phyloP scores from a whole-genome alignment of 2,797 vertebrate genomes.

The Brotula barbata region DNA sequence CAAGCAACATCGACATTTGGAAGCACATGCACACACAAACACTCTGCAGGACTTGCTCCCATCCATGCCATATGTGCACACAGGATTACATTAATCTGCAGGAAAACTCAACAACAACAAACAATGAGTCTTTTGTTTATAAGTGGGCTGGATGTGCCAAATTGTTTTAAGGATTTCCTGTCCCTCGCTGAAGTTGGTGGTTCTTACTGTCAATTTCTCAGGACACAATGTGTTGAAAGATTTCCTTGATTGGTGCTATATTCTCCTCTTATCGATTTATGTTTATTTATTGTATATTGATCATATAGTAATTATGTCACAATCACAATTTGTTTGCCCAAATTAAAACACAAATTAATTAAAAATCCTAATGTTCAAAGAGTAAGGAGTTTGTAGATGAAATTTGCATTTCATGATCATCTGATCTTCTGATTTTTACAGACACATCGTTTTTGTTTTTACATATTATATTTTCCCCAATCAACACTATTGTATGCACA shows the following conservation, averaged over 20 bases:
- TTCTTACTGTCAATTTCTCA: conserved; percentile 46
- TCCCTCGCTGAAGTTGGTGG: conserved; percentile 47
- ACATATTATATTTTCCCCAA: conserved; percentile 24
- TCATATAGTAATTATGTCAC: conserved; percentile 27
- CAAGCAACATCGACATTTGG: conserved; percentile 48
- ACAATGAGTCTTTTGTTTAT: conserved; percentile 79
- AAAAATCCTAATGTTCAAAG: conserved; percentile 28
- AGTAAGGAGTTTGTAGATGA: conserved; percentile 36
- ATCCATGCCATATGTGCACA: conserved; percentile 59
- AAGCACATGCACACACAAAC: conserved; percentile 38
- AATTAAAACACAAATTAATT: conserved; percentile 34
- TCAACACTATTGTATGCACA: conserved; percentile 22
- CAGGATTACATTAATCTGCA: conserved; percentile 76
- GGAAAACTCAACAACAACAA: conserved; percentile 79
- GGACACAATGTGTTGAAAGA: conserved; percentile 51
- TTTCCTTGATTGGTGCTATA: conserved; percentile 40
- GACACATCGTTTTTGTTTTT: conserved; percentile 19
- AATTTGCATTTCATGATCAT: conserved; percentile 17
- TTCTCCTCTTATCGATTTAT: conserved; percentile 18
- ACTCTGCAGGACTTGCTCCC: conserved; percentile 47
- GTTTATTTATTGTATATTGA: conserved; percentile 29
- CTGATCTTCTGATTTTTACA: conserved; percentile 10
- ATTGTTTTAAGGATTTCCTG: conserved; percentile 79
- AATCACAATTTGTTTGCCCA: conserved; percentile 37
- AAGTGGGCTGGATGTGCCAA: conserved; percentile 71